Base-by-base conservation (phyloP, 1,140 invertebrate genomes). In the Ips typographus region DNA sequence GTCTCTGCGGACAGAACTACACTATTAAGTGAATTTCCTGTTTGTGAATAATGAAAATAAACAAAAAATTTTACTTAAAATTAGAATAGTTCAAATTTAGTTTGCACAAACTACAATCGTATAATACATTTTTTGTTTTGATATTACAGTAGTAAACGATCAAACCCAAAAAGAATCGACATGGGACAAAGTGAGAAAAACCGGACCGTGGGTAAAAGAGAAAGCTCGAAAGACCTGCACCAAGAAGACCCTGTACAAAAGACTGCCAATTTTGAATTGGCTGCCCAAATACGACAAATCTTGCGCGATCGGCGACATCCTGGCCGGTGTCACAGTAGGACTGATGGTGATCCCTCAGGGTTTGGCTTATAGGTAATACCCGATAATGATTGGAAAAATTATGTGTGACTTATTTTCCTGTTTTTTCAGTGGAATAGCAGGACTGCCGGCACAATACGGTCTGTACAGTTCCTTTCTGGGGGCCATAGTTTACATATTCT, bases 381-480 rank as follows among this genome's bases (percentile, higher is more conserved):
- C 37, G 39, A 39, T 41, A 39, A 58, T 58, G 1, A 7, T 2
- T 58, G 41, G 41, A 58, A 58, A 53, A 53, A 37, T 40, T 65
- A 65, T 93, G 22, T 22, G 22, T 22, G 22, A 22, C 22, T 22
- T 22, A 22, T 22, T 22, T 22, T 22, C 22, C 22, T 22, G 22
- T 22, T 22, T 93, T 5, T 96, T 95, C 80, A 88, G 93, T 22
- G 89, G 87, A 72, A 89, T 96, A 65, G 94, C 93, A 4, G 91
- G 91, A 40, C 80, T 95, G 69, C 90, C 90, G 36, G 82, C 89
- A 1, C 84, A 94, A 88, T 91, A 93, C 80, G 95, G 95, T 59
- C 83, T 98, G 1, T 98, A 97, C 79, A 90, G 92, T 38, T 93
- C 94, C 1, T 97, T 97, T 81, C 80, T 97, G 75, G 94, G 94